Evolutionary conservation across 1,140 invertebrate genomes (phyloP).

Genomic region (Brachionus manjavacas): DNA sequence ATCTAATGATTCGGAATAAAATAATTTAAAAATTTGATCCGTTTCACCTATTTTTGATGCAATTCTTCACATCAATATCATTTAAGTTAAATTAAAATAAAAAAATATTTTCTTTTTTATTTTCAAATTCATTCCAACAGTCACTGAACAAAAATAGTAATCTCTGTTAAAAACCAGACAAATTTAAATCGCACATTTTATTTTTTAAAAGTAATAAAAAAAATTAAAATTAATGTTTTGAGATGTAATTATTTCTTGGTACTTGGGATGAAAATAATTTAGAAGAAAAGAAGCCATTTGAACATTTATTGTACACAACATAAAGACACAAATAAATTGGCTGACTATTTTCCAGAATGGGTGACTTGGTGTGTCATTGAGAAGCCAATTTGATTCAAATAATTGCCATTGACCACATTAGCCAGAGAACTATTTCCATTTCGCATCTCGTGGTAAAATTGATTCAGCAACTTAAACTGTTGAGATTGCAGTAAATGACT

Average conservation of each 20-base stretch:
- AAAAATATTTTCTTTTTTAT: too few species aligned
- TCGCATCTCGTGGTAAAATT: slow-evolving; percentile 20
- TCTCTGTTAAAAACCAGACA: background rate
- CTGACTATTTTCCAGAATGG: background rate
- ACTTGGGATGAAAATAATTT: background rate
- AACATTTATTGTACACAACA: slow-evolving; percentile 20
- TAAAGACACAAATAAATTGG: background rate
- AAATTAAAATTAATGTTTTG: background rate
- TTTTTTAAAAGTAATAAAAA: background rate
- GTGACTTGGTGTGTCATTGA: background rate
- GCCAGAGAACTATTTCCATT: background rate
- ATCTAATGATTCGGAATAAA: too few species aligned
- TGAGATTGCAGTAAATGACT: background rate
- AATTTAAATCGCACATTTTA: background rate
- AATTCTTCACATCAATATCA: too few species aligned
- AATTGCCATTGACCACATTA: background rate
- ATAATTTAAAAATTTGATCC: too few species aligned
- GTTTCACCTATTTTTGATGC: too few species aligned
- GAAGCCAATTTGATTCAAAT: background rate
- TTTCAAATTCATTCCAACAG: too few species aligned
- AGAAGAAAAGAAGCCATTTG: background rate
- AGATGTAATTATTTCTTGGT: background rate
- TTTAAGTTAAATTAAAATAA: too few species aligned
- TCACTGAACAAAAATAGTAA: background rate
- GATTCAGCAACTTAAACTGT: background rate